A percentile compares a stretch with the other conserved stretches of the same genome.
These are phyloP conservation scores for Labroides dimidiatus DNA, from an alignment of 2,797 vertebrate species.

Conservation along the genomic window DNA sequence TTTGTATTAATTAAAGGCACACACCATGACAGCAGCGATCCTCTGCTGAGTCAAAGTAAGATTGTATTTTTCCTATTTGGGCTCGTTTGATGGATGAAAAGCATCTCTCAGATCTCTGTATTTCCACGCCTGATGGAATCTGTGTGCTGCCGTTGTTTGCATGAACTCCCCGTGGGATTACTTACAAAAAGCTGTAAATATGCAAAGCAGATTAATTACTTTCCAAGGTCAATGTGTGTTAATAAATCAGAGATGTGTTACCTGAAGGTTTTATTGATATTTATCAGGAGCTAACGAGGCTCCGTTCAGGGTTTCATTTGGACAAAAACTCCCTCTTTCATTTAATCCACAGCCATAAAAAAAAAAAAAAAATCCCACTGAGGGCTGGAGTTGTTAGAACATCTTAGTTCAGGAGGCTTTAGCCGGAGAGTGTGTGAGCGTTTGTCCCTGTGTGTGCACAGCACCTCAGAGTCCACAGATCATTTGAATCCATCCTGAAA, in stretches of 20 bases:
- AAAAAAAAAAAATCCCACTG: conserved; percentile 25
- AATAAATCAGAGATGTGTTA: conserved; percentile 33
- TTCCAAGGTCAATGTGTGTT: conserved; percentile 60
- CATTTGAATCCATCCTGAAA: conserved; percentile 59
- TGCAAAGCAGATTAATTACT: conserved; percentile 74
- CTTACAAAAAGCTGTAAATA: conserved; percentile 66
- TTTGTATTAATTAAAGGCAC: too few relatives aligned
- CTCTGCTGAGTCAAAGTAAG: background rate
- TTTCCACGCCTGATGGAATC: conserved; percentile 27
- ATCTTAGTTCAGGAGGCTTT: conserved; percentile 78
- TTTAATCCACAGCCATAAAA: conserved; percentile 57
- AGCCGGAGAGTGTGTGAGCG: conserved; percentile 36
- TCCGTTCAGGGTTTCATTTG: conserved; percentile 55
- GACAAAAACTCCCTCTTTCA: conserved; percentile 52
- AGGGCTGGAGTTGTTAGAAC: conserved; percentile 65
- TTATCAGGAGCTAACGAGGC: conserved; percentile 64
- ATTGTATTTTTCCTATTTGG: background rate
- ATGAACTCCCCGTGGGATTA: conserved; percentile 36
- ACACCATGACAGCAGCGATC: background rate
- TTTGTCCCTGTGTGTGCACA: background rate
- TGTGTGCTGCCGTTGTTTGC: conserved; percentile 43
- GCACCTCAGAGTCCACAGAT: conserved; percentile 61
- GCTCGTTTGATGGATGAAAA: background rate
- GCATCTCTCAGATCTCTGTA: conserved; percentile 19
- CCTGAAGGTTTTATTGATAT: conserved; percentile 57